Evolutionary conservation across 2,888 invertebrate genomes (phyloP).

Genomic region (Tenthredo amoena): DNA sequence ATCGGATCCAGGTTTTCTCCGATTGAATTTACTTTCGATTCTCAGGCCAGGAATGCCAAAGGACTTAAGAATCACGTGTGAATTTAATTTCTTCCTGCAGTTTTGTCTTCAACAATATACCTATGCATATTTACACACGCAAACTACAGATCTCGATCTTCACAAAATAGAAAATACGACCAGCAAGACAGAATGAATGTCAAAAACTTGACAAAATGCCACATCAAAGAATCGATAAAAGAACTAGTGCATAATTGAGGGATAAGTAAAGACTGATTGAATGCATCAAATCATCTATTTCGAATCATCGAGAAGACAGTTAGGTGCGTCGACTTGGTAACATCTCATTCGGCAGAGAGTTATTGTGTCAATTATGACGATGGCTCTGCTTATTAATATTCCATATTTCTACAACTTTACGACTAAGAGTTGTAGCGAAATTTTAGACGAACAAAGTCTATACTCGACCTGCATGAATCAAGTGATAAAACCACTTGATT

Average conservation of each 20-base stretch:
- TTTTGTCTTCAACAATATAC: not conserved
- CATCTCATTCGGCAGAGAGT: not conserved
- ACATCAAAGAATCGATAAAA: too few relatives aligned
- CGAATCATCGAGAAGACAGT: not conserved
- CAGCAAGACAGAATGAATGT: not conserved
- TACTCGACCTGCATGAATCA: not conserved
- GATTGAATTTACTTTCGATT: constrained; percentile 10
- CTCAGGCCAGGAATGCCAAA: not conserved
- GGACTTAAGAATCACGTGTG: not conserved
- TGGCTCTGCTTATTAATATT: not conserved
- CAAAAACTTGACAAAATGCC: not conserved
- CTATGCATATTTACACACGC: not conserved
- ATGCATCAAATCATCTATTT: not conserved
- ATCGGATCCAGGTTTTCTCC: not conserved
- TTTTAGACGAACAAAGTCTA: not conserved
- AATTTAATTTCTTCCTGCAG: not conserved
- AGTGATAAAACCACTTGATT: not conserved
- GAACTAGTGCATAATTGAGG: too few relatives aligned
- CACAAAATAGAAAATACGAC: not conserved
- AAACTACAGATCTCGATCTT: not conserved
- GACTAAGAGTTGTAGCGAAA: not conserved
- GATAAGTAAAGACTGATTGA: too few relatives aligned
- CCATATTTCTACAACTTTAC: not conserved
- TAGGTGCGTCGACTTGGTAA: not conserved
- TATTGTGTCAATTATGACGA: not conserved